Evolutionary conservation across 2,113 vertebrate genomes (phyloP).

Genomic region (Cheirogaleus medius): DNA sequence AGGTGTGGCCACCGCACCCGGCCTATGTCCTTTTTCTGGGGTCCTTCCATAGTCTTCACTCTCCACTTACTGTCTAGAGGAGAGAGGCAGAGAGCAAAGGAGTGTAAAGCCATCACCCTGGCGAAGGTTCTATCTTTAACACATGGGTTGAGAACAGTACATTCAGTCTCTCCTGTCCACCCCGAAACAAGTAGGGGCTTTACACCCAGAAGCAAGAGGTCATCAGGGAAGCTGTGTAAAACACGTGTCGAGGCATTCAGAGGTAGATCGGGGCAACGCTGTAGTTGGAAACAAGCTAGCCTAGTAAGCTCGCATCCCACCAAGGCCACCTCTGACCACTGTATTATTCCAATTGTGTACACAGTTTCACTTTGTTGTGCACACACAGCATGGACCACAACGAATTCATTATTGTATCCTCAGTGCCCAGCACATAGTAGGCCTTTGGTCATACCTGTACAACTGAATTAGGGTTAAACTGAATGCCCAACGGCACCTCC

Average conservation of each 20-base stretch:
- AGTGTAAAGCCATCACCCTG: too few species aligned
- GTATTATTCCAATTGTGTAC: background rate
- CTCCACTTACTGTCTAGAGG: background rate
- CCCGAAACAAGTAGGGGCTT: background rate
- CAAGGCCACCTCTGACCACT: background rate
- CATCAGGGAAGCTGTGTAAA: too few species aligned
- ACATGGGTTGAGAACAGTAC: fast-evolving
- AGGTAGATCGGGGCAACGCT: too few species aligned
- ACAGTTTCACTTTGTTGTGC: too few species aligned
- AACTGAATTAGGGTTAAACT: background rate
- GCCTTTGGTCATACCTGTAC: background rate
- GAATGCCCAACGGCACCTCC: background rate
- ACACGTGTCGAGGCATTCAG: fast-evolving
- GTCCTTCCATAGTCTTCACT: background rate
- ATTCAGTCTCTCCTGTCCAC: too few species aligned
- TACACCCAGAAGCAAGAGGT: background rate
- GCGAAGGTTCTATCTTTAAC: too few species aligned
- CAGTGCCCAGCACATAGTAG: background rate
- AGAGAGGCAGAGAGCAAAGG: background rate
- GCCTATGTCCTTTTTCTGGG: background rate
- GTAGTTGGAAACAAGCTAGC: background rate
- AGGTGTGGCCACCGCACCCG: too few species aligned
- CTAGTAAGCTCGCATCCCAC: background rate
- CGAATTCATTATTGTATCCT: background rate
- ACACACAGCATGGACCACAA: too few species aligned